Evolutionary conservation across 2,797 vertebrate species (phyloP), one percentile per base, ranked within the genome.

Genomic region (Serranus cabrilla): DNA sequence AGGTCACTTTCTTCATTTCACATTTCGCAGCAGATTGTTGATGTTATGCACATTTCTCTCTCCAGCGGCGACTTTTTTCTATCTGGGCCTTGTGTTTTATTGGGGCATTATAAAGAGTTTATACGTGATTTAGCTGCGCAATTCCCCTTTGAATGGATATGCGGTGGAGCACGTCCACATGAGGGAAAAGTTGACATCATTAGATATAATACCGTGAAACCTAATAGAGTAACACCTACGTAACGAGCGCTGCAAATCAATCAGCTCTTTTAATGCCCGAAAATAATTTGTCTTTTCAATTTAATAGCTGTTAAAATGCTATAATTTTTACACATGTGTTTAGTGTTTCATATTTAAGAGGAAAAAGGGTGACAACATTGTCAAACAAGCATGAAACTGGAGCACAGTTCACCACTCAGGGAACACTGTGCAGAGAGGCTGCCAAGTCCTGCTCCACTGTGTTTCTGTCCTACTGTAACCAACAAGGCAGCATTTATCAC

Each of bases 1-100:
- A 96, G 96, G 93, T 96, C 95, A 93, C 84, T 77, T 94, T 97
- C 96, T 96, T 94, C 78, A 89, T 91, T 94, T 92, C 78, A 88
- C 85, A 90, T 91, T 90, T 88, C 77, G 71, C 82, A 62, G 83
- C 82, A 77, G 74, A 77, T 86, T 94, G 95, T 94, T 94, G 92
- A 93, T 92, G 91, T 93, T 95, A 92, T 87, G 81, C 89, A 87
- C 86, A 93, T 93, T 93, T 93, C 87, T 89, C 74, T 92, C 93
- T 92, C 82, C 72, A 86, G 89, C 89, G 87, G 82, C 67, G 77
- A 71, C 61, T 86, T 86, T 77, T 87, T 83, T 80, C 75, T 72
- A 62, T 78, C 73, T 16, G 16, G 55, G 54, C 57, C 65, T 34
- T 50, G 60, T 81, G 81, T 87, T 93, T 93, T 90, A 86, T 89